Conservation (phyloP, 1,140 invertebrate species). For the Drosophila carrolli region DNA sequence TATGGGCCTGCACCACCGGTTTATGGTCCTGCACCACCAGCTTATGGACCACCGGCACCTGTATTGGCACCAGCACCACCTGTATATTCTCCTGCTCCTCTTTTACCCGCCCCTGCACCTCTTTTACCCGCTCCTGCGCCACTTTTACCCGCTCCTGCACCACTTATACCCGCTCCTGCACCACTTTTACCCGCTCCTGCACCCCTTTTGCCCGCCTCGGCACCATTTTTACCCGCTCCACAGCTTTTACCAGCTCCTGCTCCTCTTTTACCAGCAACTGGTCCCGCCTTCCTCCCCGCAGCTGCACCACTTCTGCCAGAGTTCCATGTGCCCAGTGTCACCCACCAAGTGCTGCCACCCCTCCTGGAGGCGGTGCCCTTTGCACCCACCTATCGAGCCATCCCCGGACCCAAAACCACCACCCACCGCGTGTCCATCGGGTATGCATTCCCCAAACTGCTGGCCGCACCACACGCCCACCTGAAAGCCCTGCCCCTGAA, state of each 20-base stretch:
- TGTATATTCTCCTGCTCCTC: background rate
- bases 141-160: constrained; percentile 19
- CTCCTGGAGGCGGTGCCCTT: constrained; percentile 66
- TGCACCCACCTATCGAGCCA: constrained; percentile 69
- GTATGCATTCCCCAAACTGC: constrained; percentile 68
- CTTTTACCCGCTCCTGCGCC: constrained; percentile 28
- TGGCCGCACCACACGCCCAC: constrained; percentile 65
- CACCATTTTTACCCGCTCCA: constrained; percentile 27
- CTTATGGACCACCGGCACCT: constrained; percentile 29
- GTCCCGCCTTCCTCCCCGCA: constrained; percentile 6
- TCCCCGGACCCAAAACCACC: constrained; percentile 74
- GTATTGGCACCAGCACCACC: constrained; percentile 12
- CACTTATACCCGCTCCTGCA: constrained; percentile 36
- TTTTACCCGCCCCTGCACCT: constrained; percentile 31
- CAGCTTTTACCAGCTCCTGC: constrained; percentile 28
- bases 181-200: constrained; percentile 22
- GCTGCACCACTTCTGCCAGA: constrained; percentile 40
- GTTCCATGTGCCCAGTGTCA: constrained; percentile 38
- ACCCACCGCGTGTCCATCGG: constrained; percentile 75
- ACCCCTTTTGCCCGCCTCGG: constrained; percentile 28
- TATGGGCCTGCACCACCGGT: constrained; percentile 18
- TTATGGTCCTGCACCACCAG: constrained; percentile 21
- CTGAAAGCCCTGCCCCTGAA: constrained; percentile 65
- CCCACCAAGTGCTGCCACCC: constrained; percentile 67
- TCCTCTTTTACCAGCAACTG: constrained; percentile 12